Base-by-base conservation (phyloP, 2,113 vertebrate genomes). In the Callopanchax toddi region DNA sequence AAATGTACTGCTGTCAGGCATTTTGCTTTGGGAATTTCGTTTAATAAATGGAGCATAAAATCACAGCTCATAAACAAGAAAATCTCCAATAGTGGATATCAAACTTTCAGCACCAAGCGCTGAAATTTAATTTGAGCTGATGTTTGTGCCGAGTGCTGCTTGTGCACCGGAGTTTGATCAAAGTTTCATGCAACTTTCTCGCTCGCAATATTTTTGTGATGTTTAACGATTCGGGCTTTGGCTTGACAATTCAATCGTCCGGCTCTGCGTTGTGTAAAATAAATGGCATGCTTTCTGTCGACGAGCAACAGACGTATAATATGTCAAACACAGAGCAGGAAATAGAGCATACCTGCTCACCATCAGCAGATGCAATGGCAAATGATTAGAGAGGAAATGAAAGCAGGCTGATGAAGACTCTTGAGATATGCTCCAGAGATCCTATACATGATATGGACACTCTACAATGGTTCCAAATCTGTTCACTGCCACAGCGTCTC, bases 311-410 rank as follows among this genome's bases (percentile, higher is more conserved):
- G 54, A 40, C 63, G 13, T 25, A 18, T 11, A 51, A 48, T 17
- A 18, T 67, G 67, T 74, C 34, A 54, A 63, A 64, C 20, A 32
- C n/a, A 37, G 48, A 23, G 45, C 65, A 63, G 49, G 42, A 74
- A 78, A 48, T 32, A 64, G 66, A 77, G 36, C 18, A 16, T 29
- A 78, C 78, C 70, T 77, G 74, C 69, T 59, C 45, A 32, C 59
- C 66, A 0, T 2, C 45, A 43, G 25, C 10, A 53, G 29, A 60
- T 22, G 45, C 43, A 25, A 39, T 0, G 1, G 15, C 37, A 49
- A 79, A 80, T 71, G 64, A 72, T 32, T 69, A 68, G 60, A 76
- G 54, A 79, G 85, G 86, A 87, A 88, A 88, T 90, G 39, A 86
- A 78, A 73, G 54, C 36, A 23, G 22, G 68, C 67, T 71, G 80